Evolutionary conservation across 1,140 invertebrate genomes (phyloP).

Genomic region (Papilio aristodemus): DNA sequence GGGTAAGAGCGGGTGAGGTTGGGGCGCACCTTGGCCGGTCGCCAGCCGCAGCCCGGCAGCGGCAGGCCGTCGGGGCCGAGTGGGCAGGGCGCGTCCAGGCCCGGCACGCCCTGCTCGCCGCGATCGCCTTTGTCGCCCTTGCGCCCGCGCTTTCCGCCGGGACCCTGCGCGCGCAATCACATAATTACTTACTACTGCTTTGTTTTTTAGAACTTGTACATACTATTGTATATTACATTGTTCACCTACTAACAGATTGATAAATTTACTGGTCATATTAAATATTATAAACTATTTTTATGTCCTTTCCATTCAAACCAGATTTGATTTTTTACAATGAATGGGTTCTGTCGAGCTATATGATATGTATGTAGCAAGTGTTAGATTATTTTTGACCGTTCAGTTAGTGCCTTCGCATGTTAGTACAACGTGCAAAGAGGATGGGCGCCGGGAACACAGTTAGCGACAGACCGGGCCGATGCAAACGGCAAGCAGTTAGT

Average conservation of each 20-base stretch:
- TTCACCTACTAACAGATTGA: too few relatives aligned
- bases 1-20: too few relatives aligned
- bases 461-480: conserved; percentile 36
- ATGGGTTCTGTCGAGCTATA: too few relatives aligned
- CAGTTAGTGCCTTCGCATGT: background rate
- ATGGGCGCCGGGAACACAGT: conserved; percentile 31
- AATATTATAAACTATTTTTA: too few relatives aligned
- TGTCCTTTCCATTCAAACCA: background rate
- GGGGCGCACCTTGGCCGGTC: conserved; percentile 87
- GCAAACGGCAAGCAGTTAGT: conserved; percentile 25
- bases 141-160: conserved; percentile 91
- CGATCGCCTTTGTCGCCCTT: conserved; percentile 95
- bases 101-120: conserved; percentile 97
- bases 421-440: conserved; percentile 19
- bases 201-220: too few relatives aligned
- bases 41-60: conserved; percentile 96
- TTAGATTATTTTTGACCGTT: background rate
- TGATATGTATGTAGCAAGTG: background rate
- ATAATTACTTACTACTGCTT: too few relatives aligned
- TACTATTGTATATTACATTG: too few relatives aligned
- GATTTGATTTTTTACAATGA: background rate
- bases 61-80: conserved; percentile 96
- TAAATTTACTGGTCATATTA: too few relatives aligned
- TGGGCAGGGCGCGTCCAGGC: conserved; percentile 97
- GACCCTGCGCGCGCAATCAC: conserved; percentile 84